phyloP scores from a whole-genome alignment of 2,888 invertebrate species.

The Ligdia adustata region DNA sequence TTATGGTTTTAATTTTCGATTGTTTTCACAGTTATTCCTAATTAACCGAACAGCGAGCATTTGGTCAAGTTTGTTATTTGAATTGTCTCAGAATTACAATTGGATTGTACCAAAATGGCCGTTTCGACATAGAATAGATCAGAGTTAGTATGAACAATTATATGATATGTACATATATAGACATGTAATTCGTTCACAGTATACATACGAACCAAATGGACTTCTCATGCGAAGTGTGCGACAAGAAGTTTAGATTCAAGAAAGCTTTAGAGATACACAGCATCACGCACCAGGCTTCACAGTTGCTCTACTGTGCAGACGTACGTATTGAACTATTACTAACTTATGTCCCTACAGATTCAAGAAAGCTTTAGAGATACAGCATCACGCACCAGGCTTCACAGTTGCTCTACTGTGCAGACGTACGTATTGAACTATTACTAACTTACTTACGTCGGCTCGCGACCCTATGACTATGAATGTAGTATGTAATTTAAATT shows the following conservation, averaged over 20 bases:
- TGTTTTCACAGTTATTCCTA: too few species aligned
- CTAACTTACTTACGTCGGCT: too few species aligned
- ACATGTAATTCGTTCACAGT: slow-evolving; percentile 47
- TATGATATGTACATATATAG: too few species aligned
- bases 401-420: slow-evolving; percentile 65
- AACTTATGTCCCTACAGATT: too few species aligned
- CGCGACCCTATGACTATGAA: too few species aligned
- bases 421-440: slow-evolving; percentile 51
- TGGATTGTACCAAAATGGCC: too few species aligned
- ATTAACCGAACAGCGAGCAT: too few species aligned
- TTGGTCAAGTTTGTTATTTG: too few species aligned
- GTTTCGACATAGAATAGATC: too few species aligned
- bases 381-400: slow-evolving; percentile 60
- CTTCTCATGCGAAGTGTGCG: slow-evolving; percentile 60
- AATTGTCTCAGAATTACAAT: too few species aligned
- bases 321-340: slow-evolving; percentile 46
- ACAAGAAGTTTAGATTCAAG: slow-evolving; percentile 68
- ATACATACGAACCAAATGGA: slow-evolving; percentile 72
- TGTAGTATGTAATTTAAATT: too few species aligned
- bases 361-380: slow-evolving; percentile 67
- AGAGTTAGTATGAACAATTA: background rate
- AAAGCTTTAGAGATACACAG: slow-evolving; percentile 68
- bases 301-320: slow-evolving; percentile 66
- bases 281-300: slow-evolving; percentile 60
- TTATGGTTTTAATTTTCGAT: too few species aligned